phyloP scores from a whole-genome alignment of 2,113 vertebrate species.

The Peromyscus polionotus region DNA sequence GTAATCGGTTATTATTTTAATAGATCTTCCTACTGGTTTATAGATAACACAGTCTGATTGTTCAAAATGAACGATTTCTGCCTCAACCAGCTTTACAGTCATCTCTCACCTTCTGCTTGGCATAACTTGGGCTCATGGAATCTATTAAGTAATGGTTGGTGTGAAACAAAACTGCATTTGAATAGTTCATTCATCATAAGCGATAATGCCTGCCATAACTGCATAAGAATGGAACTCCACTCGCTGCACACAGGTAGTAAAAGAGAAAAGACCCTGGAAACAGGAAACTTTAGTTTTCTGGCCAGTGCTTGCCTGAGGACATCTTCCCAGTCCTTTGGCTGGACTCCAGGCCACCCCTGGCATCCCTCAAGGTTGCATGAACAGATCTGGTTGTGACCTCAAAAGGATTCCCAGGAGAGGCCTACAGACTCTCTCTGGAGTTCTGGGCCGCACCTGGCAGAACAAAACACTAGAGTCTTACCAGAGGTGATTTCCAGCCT shows the following conservation, averaged over 20 bases:
- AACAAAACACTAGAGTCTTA: background rate
- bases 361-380: background rate
- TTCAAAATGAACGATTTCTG: background rate
- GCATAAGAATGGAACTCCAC: background rate
- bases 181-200: background rate
- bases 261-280: background rate
- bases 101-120: background rate
- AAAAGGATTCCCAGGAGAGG: background rate
- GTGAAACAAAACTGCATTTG: background rate
- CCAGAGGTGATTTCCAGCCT: fast-evolving
- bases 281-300: background rate
- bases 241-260: background rate
- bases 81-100: background rate
- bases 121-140: background rate
- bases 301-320: background rate
- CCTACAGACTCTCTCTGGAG: background rate
- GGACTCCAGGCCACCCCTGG: background rate
- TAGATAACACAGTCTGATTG: background rate
- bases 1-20: background rate
- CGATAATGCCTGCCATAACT: background rate
- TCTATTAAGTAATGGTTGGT: background rate
- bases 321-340: background rate
- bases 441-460: background rate
- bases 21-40: background rate
- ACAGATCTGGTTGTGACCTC: background rate